Percentiles rank a stretch among this genome's conserved stretches.
These are phyloP conservation scores for Tubulanus polymorphus DNA, from an alignment of 2,888 invertebrate genomes.

Conservation along the genomic window DNA sequence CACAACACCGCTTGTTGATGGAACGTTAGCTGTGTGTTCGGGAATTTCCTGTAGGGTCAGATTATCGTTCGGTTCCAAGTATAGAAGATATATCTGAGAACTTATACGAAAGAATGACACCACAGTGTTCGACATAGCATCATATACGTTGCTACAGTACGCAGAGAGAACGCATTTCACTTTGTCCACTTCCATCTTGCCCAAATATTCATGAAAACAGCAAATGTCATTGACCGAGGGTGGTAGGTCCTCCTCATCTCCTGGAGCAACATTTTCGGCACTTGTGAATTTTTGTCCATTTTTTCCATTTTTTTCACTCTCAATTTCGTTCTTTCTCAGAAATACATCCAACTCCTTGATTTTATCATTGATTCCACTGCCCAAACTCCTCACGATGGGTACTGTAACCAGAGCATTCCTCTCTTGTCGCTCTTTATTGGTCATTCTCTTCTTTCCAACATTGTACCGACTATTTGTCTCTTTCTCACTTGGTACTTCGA, in stretches of 20 bases:
- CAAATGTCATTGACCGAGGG: background rate
- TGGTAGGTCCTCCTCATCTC: background rate
- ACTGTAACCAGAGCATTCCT: background rate
- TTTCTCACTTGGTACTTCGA: background rate
- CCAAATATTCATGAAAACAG: background rate
- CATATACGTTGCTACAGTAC: background rate
- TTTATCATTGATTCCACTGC: background rate
- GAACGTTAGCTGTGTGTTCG: background rate
- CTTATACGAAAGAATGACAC: background rate
- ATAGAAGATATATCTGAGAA: background rate
- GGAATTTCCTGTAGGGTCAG: background rate
- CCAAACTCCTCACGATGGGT: background rate
- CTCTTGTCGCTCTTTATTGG: background rate
- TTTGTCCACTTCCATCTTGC: background rate
- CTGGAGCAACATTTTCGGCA: background rate
- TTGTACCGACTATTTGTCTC: background rate
- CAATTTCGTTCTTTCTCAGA: background rate
- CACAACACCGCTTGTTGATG: constrained; percentile 1
- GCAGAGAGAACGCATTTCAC: constrained; percentile 1
- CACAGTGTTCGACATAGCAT: background rate
- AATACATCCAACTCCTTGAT: background rate
- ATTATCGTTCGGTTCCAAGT: constrained; percentile 1
- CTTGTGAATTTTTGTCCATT: background rate
- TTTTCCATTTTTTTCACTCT: background rate
- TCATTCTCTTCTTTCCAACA: background rate